Base-by-base conservation (phyloP, 1,140 invertebrate genomes). In the Drosophila elegans region DNA sequence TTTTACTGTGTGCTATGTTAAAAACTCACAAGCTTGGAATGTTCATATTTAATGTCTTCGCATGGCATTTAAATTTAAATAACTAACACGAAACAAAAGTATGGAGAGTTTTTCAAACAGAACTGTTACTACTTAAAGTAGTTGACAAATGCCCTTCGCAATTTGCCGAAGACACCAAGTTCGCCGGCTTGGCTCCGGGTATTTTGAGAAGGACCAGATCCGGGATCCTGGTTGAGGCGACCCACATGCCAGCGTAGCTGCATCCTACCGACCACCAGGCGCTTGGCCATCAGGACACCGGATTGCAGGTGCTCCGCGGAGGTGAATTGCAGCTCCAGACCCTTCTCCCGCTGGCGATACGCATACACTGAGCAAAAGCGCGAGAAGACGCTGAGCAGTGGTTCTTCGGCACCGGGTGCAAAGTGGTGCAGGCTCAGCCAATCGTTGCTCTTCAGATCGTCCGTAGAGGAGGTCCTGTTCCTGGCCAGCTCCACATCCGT, bases 371-470 rank as follows among this genome's bases (percentile, higher is more conserved):
- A 38, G 5, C 69, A 73, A 25, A 72, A 49, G 5, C 48, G 56
- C 2, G 55, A 38, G 6, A 73, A 73, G 12, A 73, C 51, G 11
- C 27, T 21, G 13, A 73, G 9, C 9, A 73, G 32, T 3, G 46
- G 46, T 1, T 60, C 45, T 4, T 52, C 69, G 25, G 44, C 39
- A 39, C 46, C 67, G n/a, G 39, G 7, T 27, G 42, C 38, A 9
- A 46, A 73, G 27, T 27, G 54, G 1, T 73, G 55, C 9, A 73
- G 46, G 34, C 68, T 73, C 27, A 73, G 41, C 67, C 67, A 72
- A n/a, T 38, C 16, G 25, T 71, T 48, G 52, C n/a, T 39, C 5
- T 2, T 6, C 9, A 38, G 29, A 4, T 42, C 54, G 1, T 21
- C 42, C 32, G 29, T 32, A 1, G 32, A 7, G 12, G 29, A 16